Evolutionary conservation across 2,888 invertebrate genomes (phyloP), one percentile per base, ranked within the genome.

Genomic region (Drosophila demipolita): DNA sequence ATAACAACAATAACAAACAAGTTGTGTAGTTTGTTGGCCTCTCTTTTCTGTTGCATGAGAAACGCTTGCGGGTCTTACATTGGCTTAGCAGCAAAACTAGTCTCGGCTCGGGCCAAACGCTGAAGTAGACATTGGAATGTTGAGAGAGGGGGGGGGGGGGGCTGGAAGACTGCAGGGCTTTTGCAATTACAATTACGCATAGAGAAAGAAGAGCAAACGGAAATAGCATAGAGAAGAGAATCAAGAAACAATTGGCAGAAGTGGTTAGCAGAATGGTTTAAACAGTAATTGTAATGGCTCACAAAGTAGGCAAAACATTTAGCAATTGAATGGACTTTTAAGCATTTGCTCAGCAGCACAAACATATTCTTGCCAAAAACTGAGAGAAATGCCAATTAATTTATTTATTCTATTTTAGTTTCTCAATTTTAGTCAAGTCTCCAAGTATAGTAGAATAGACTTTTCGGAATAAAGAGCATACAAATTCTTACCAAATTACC

Each of bases 81-180:
- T 91, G 88, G 90, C 90, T 90, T 91, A 90, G 84, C 88, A 88
- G 89, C 77, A 83, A 85, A 85, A 87, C 89, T 85, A 83, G 89
- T 74, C 87, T 88, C 83, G 83, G 82, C 79, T 64, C 15, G 35
- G 78, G 49, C 74, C 74, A 67, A 67, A 66, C 59, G 64, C 23
- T 42, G 49, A 42, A 50, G n/a, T 17, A 2, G 11, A 12, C 26
- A 26, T 26, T 3, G 26, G 3, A 3, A 26, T 26, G 29, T 32
- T 15, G n/a, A 6, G 20, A 33, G 26, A 15, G 45, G 2, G 12
- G 57, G 38, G 35, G 26, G 15, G 45, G 2, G 12, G 57, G 38
- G 35, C 29, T 17, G 35, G 59, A 42, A 49, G 58, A 63, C 62
- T 79, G 80, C 49, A 42, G 74, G 72, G 66, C 54, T 75, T 78